These are phyloP conservation scores for Hucho hucho DNA, from an alignment of 2,113 vertebrate genomes.

Conservation along the genomic window DNA sequence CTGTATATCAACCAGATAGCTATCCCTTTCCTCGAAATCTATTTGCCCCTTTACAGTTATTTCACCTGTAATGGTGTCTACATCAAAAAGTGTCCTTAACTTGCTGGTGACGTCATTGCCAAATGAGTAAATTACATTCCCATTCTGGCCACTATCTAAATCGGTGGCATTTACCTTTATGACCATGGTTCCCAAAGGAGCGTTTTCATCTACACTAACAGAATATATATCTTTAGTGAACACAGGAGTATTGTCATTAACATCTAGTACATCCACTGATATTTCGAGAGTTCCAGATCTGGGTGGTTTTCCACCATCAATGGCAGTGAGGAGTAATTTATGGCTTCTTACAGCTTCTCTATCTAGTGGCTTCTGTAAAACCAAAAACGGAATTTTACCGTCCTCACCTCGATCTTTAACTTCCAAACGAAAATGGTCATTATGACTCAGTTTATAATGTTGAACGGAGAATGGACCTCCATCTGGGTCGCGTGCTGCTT, in stretches of 20 bases:
- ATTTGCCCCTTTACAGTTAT: slow-evolving; percentile 25
- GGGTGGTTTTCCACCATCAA: slow-evolving; percentile 52
- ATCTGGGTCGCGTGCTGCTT: slow-evolving; percentile 68
- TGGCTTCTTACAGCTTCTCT: slow-evolving; percentile 32
- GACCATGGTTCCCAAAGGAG: slow-evolving; percentile 16
- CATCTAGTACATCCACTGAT: slow-evolving; percentile 43
- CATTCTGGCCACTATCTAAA: slow-evolving; percentile 38
- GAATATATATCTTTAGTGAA: slow-evolving; percentile 41
- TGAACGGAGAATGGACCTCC: slow-evolving; percentile 59
- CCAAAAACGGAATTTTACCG: slow-evolving; percentile 29
- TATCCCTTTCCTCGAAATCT: slow-evolving; percentile 20
- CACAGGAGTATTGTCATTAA: slow-evolving; percentile 53
- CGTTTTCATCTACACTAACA: slow-evolving; percentile 31
- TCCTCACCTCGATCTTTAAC: slow-evolving; percentile 29
- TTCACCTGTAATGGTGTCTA: slow-evolving; percentile 35
- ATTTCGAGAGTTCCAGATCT: slow-evolving; percentile 41
- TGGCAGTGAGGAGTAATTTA: slow-evolving; percentile 37
- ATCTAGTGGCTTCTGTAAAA: slow-evolving; percentile 47
- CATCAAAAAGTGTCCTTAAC: slow-evolving; percentile 21
- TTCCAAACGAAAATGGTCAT: slow-evolving; percentile 38
- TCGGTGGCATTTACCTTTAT: slow-evolving; percentile 39
- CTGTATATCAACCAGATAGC: slow-evolving; percentile 21
- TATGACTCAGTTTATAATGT: slow-evolving; percentile 57
- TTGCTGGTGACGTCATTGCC: slow-evolving; percentile 24
- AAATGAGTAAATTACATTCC: slow-evolving; percentile 31